A percentile compares a stretch with the other conserved stretches of the same genome.
Conservation (phyloP, 2,113 vertebrate genomes). For the Apodemus sylvaticus region DNA sequence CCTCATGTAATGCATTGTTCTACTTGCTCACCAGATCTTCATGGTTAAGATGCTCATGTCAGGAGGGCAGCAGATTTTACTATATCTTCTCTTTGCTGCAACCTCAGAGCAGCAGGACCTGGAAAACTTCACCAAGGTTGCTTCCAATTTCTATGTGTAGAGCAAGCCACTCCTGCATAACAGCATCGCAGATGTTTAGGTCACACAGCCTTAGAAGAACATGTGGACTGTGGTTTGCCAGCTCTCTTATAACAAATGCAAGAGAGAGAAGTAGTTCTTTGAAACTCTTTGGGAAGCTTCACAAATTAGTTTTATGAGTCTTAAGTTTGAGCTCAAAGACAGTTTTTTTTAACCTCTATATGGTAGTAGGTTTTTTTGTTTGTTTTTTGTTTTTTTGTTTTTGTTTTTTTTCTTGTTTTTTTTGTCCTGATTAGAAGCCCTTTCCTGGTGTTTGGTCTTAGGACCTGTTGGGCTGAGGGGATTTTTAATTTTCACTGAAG, state of each 20-base stretch:
- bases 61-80: not conserved
- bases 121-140: not conserved
- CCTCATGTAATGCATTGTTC: not conserved
- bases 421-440: constrained; percentile 38
- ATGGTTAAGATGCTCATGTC: not conserved
- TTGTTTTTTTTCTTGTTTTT: too few species aligned
- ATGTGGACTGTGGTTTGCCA: not conserved
- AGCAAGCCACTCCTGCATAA: not conserved
- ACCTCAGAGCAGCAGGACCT: not conserved
- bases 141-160: not conserved
- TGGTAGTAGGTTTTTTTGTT: not conserved
- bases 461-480: constrained; percentile 45
- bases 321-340: not conserved
- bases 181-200: not conserved
- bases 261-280: constrained; percentile 18
- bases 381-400: too few species aligned
- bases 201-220: not conserved
- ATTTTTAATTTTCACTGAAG: constrained; percentile 60
- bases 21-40: not conserved
- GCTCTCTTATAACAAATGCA: not conserved
- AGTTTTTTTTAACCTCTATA: not conserved
- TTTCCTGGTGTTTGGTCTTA: constrained; percentile 73
- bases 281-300: not conserved
- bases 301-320: not conserved
- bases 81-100: not conserved